Evolutionary conservation across 2,888 invertebrate species (phyloP).

Genomic region (Ormia ochracea): DNA sequence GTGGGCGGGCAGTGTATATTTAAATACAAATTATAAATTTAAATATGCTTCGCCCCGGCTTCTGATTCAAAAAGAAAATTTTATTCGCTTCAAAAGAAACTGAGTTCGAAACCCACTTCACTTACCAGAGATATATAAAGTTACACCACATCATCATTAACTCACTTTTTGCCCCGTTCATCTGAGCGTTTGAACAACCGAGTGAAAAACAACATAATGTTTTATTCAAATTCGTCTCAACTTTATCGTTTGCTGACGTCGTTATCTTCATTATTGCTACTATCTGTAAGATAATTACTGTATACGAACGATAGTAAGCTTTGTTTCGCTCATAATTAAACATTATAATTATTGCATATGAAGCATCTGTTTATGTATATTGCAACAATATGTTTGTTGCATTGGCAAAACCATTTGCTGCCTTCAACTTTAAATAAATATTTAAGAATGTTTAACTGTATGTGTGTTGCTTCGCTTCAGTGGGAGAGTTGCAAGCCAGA

Average conservation of each 20-base stretch:
- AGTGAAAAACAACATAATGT: conserved; percentile 3
- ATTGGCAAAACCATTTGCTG: conserved; percentile 38
- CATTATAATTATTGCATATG: too few species aligned
- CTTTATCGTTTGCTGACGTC: conserved; percentile 20
- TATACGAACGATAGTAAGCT: conserved; percentile 16
- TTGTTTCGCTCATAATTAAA: conserved; percentile 46
- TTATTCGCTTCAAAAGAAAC: too few species aligned
- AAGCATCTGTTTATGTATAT: conserved; percentile 39
- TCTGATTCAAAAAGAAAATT: too few species aligned
- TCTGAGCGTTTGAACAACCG: background rate
- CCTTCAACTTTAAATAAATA: conserved; percentile 37
- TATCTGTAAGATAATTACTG: conserved; percentile 6
- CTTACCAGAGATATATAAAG: too few species aligned
- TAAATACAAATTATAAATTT: too few species aligned
- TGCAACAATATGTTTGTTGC: conserved; percentile 24
- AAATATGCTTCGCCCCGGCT: too few species aligned
- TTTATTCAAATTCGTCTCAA: conserved; percentile 28
- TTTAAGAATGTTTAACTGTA: conserved; percentile 8
- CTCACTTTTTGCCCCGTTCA: too few species aligned
- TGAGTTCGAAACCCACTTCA: too few species aligned
- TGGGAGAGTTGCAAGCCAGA: background rate
- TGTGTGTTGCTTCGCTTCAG: background rate
- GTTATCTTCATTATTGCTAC: conserved; percentile 34
- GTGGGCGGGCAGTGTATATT: too few species aligned
- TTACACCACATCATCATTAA: too few species aligned